Evolutionary conservation across 2,888 invertebrate genomes (phyloP).

Genomic region (Drosophila anomalipes): DNA sequence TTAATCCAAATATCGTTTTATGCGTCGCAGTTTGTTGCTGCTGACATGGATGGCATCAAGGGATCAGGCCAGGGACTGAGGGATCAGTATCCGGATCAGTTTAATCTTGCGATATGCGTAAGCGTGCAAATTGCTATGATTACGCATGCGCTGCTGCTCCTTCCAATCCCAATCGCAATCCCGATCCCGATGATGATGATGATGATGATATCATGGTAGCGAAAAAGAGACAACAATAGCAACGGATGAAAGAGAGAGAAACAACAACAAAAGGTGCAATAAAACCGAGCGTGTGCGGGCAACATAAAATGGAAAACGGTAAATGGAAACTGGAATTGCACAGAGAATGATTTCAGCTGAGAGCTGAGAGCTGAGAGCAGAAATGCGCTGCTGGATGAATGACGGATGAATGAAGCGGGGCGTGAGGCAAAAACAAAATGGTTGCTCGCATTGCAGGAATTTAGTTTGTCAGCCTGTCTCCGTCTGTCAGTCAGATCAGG

Average conservation of each 20-base stretch:
- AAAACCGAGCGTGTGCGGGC: slow-evolving; percentile 66
- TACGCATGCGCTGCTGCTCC: slow-evolving; percentile 56
- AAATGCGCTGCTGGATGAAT: slow-evolving; percentile 3
- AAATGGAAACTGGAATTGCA: slow-evolving; percentile 27
- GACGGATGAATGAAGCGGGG: slow-evolving; percentile 67
- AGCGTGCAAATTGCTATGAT: slow-evolving; percentile 80
- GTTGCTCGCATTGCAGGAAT: slow-evolving; percentile 33
- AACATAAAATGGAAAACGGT: slow-evolving; percentile 52
- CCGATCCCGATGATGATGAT: slow-evolving; percentile 2
- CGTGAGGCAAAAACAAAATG: slow-evolving; percentile 74
- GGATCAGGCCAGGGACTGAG: slow-evolving; percentile 52
- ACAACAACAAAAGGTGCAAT: slow-evolving; percentile 76
- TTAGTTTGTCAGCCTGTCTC: slow-evolving; percentile 7
- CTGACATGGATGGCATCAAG: slow-evolving; percentile 62
- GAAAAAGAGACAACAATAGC: slow-evolving; percentile 7
- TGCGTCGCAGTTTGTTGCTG: slow-evolving; percentile 44
- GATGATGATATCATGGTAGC: slow-evolving; percentile 3
- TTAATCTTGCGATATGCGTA: slow-evolving; percentile 84
- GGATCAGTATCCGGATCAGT: slow-evolving; percentile 82
- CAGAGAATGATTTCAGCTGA: slow-evolving; percentile 14
- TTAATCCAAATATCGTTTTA: slow-evolving; percentile 80
- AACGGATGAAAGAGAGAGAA: slow-evolving; percentile 31
- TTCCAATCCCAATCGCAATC: background rate
- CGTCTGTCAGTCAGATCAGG: slow-evolving; percentile 10
- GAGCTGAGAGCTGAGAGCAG: background rate